phyloP scores from a whole-genome alignment of 2,113 vertebrate species.

The Callipepla squamata region DNA sequence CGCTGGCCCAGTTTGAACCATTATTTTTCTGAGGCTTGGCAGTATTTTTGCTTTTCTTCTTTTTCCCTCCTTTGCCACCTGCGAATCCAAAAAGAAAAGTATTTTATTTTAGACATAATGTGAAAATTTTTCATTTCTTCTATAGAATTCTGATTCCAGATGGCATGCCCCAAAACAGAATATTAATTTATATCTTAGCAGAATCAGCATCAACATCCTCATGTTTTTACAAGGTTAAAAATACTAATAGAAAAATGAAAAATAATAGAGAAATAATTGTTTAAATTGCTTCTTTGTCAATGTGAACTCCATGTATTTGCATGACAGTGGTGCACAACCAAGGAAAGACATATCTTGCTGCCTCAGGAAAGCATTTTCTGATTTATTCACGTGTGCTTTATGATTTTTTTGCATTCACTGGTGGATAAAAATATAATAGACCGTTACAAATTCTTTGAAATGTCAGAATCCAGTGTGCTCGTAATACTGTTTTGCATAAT shows the following conservation, averaged over 20 bases:
- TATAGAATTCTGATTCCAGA: slow-evolving; percentile 57
- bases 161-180: slow-evolving; percentile 23
- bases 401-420: slow-evolving; percentile 34
- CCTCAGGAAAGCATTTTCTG: slow-evolving; percentile 53
- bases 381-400: slow-evolving; percentile 43
- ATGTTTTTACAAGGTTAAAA: slow-evolving; percentile 50
- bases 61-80: slow-evolving; percentile 99
- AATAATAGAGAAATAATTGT: slow-evolving; percentile 47
- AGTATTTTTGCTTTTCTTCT: slow-evolving; percentile 95
- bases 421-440: slow-evolving; percentile 49
- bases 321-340: slow-evolving; percentile 15
- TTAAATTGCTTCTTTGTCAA: slow-evolving; percentile 51
- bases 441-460: slow-evolving; percentile 61
- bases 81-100: slow-evolving; percentile 56
- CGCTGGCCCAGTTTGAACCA: slow-evolving; percentile 93
- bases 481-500: slow-evolving; percentile 59
- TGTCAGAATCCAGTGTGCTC: slow-evolving; percentile 48
- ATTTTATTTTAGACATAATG: slow-evolving; percentile 33
- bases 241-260: slow-evolving; percentile 53
- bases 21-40: slow-evolving; percentile 91
- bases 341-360: background rate
- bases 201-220: slow-evolving; percentile 44
- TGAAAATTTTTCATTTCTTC: slow-evolving; percentile 24
- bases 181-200: slow-evolving; percentile 65
- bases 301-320: background rate